Percentiles rank a stretch among this genome's conserved stretches.
These are phyloP conservation scores for Sapajus apella DNA, from an alignment of 2,113 vertebrate genomes.

Conservation along the genomic window DNA sequence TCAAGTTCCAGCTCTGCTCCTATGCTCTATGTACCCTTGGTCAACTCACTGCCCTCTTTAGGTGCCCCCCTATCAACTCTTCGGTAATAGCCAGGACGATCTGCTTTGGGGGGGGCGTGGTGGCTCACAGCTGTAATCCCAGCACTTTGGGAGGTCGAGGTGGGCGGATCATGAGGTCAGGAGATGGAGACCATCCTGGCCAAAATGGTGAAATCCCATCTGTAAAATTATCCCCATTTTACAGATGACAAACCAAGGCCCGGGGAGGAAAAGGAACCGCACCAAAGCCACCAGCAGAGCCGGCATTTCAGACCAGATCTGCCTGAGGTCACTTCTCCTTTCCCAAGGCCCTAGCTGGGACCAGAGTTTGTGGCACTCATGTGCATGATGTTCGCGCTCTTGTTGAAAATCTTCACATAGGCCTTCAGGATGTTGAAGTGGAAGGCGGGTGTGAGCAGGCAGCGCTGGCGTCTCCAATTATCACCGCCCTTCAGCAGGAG, in stretches of 20 bases:
- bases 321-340: not conserved
- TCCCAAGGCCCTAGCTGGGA: not conserved
- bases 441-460: conserved; percentile 90
- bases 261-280: not conserved
- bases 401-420: conserved; percentile 87
- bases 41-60: not conserved
- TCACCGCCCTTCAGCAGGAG: conserved; percentile 87
- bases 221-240: not conserved
- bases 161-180: too few species aligned
- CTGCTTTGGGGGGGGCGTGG: too few species aligned
- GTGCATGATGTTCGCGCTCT: conserved; percentile 86
- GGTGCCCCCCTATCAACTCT: not conserved
- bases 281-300: not conserved
- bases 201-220: too few species aligned
- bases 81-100: not conserved
- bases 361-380: conserved; percentile 78
- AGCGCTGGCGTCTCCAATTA: conserved; percentile 87
- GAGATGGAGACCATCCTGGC: too few species aligned
- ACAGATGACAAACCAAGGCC: not conserved
- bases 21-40: not conserved
- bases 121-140: too few species aligned
- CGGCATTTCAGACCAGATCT: not conserved
- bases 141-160: too few species aligned
- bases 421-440: conserved; percentile 90
- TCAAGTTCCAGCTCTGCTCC: not conserved